Base-by-base conservation (phyloP, 2,888 invertebrate genomes). In the Drosophila quinaria region DNA sequence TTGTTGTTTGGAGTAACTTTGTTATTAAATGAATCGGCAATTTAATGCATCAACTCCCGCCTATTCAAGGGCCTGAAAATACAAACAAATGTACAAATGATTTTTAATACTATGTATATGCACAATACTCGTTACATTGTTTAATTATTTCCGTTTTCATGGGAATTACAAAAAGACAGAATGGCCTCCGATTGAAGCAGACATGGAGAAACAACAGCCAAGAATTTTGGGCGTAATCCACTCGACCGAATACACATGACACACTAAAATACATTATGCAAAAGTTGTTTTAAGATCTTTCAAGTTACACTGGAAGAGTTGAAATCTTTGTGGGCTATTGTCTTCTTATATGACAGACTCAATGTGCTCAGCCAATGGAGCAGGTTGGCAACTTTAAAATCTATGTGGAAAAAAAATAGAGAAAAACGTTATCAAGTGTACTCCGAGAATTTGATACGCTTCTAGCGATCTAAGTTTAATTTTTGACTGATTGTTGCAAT, bases 71-170 rank as follows among this genome's bases (percentile, higher is more conserved):
- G 29, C 47, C 15, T 15, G 1, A 11, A 22, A 29, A 4, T 25
- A 25, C 22, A 25, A 17, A 22, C 25, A 25, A 5, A 25, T 25
- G 25, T 25, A 25, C 25, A 25, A 5, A 1, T 25, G 25, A 1
- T 25, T 5, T 6, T 25, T 5, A 5, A 0, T 19, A 19, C 2
- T 19, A 19, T 4, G 44, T 37, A 25, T 46, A 25, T 56, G 29
- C 42, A 50, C 51, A 51, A 51, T 44, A 41, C 19, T 56, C n/a
- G 44, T 54, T 60, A 52, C 61, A 66, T 67, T 51, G 35, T 47
- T 49, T 86, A 83, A 86, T 86, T 79, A 79, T 83, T 84, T 83
- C 84, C 83, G 81, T 67, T 83, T 70, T 65, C 74, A 77, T 74
- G 74, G 42, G 70, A 81, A 65, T 63, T 52, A 49, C 41, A 50